These are phyloP conservation scores for Baronia brevicornis DNA, from an alignment of 2,888 invertebrate genomes.

Conservation along the genomic window DNA sequence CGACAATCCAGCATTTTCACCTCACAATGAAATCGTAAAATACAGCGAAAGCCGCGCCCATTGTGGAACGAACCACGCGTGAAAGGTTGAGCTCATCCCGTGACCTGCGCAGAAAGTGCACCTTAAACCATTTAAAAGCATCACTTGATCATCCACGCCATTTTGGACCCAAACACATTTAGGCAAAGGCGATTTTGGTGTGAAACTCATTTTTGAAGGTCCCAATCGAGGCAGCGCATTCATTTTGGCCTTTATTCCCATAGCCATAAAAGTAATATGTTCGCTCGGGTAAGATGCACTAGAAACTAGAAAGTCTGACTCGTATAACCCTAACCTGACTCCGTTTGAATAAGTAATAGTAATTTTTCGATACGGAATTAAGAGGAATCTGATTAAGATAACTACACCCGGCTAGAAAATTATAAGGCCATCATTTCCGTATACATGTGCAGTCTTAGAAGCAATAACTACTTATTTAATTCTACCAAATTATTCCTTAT, in stretches of 20 bases:
- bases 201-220: constrained; percentile 12
- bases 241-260: constrained; percentile 32
- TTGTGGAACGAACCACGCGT: constrained; percentile 57
- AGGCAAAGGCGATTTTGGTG: constrained; percentile 20
- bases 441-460: no score
- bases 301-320: constrained; percentile 46
- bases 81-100: constrained; percentile 74
- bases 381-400: constrained; percentile 14
- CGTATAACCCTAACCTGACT: constrained; percentile 34
- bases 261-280: constrained; percentile 27
- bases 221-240: constrained; percentile 31
- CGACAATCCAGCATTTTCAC: constrained; percentile 26
- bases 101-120: constrained; percentile 64
- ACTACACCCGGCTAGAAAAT: no score
- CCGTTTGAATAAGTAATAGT: constrained; percentile 30
- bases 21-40: constrained; percentile 34
- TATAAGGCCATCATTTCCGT: no score
- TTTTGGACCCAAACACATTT: constrained; percentile 17
- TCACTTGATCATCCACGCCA: constrained; percentile 10
- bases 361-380: constrained; percentile 23
- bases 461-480: no score
- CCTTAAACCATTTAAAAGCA: constrained; percentile 35
- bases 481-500: no score
- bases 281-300: constrained; percentile 15
- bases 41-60: constrained; percentile 38